Evolutionary conservation across 2,888 invertebrate species (phyloP), one percentile per base, ranked within the genome.

Genomic region (Perdita meconis): DNA sequence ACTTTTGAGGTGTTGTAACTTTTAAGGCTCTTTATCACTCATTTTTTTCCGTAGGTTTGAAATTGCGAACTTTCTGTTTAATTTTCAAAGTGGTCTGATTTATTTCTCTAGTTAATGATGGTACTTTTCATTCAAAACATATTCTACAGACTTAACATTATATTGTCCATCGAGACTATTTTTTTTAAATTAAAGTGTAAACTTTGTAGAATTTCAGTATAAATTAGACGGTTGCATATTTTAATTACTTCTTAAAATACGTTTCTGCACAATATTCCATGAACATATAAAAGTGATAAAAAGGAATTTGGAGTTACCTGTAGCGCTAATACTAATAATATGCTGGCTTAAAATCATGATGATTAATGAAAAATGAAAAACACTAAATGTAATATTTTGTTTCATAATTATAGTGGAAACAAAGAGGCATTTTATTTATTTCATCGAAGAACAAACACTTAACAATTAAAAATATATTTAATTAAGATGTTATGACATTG

Each of bases 261-360:
- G 50, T 24, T 50, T 59, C 59, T 59, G 53, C 68, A 64, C 61
- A 57, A 64, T 51, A 40, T 64, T 63, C 68, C 44, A 53, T 59
- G 57, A 57, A 51, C 51, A 51, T 74, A 71, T 71, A 76, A 76
- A 76, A 76, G 40, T 67, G 44, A 56, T 61, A 47, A 50, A 63
- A 47, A 38, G 8, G 16, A 19, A 47, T 22, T 5, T 26, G 40
- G 38, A 26, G 10, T 16, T 19, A 57, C 16, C 16, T 57, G 10
- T 26, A 30, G 30, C 30, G 6, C 6, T 6, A 57, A 24, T 8
- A 24, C 2, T 22, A 57, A n/a, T n/a, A 8, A 2, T 26, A 13
- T 24, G 13, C 24, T 26, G 13, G 40, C 24, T 40, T 12, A 6
- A 30, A 30, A 30, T 30, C 30, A 30, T 2, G 6, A 30, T 30